Conservation (phyloP, 2,888 invertebrate genomes). For the Pantelozetes paolii region DNA sequence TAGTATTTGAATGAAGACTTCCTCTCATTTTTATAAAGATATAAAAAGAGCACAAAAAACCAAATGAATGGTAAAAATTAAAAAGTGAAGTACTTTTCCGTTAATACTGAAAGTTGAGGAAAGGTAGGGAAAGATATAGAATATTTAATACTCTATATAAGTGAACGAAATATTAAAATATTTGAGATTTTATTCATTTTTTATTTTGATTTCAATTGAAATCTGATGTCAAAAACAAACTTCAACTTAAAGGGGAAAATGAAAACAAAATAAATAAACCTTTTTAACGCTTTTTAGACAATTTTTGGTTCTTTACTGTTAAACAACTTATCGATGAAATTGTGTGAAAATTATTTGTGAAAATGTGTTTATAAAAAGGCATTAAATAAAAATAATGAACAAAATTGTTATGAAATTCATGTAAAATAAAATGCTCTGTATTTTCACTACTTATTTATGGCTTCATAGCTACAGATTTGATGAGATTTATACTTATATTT, state of each 20-base stretch:
- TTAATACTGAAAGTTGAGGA: background rate
- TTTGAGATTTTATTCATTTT: background rate
- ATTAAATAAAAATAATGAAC: slow-evolving; percentile 2
- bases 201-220: background rate
- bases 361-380: background rate
- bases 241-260: background rate
- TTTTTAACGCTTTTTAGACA: background rate
- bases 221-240: background rate
- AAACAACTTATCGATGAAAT: background rate
- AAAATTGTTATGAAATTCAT: background rate
- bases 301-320: background rate
- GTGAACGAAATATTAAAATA: background rate
- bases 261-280: background rate
- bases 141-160: no score
- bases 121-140: background rate
- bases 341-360: background rate
- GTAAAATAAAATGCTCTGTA: background rate
- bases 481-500: background rate
- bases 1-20: background rate
- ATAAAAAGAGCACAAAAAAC: background rate
- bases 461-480: background rate
- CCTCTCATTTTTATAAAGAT: background rate
- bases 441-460: slow-evolving; percentile 9
- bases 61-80: slow-evolving; percentile 10
- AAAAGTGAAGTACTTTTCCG: background rate